phyloP scores from a whole-genome alignment of 2,113 vertebrate species.

The Cacatua alba region DNA sequence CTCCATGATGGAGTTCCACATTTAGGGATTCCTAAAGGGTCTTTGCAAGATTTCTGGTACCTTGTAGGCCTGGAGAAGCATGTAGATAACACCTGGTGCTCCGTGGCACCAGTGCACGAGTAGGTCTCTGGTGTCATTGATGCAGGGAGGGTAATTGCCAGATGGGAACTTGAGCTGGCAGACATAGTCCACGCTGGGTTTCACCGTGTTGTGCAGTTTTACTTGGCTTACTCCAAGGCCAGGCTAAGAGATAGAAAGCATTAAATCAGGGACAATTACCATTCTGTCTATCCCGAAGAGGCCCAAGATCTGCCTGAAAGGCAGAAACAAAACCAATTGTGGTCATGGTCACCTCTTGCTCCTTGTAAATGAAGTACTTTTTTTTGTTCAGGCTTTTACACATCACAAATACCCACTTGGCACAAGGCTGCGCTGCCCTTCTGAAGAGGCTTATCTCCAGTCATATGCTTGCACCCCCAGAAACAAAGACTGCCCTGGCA shows the following conservation, averaged over 20 bases:
- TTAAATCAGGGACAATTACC: background rate
- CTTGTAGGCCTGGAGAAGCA: conserved; percentile 93
- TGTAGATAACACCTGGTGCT: conserved; percentile 91
- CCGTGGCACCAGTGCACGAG: conserved; percentile 98
- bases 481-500: background rate
- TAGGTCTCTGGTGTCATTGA: conserved; percentile 87
- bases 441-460: background rate
- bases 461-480: background rate
- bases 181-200: conserved; percentile 91
- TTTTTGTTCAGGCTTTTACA: background rate
- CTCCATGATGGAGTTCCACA: background rate
- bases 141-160: conserved; percentile 91
- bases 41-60: conserved; percentile 61
- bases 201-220: conserved; percentile 81
- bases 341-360: background rate
- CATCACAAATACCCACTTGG: background rate
- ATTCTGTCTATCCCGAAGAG: background rate
- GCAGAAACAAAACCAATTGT: background rate
- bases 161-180: conserved; percentile 88
- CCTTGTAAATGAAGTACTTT: background rate
- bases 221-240: conserved; percentile 76
- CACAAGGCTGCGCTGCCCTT: background rate
- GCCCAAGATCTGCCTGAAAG: background rate
- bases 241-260: conserved; percentile 56
- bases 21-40: background rate